Evolutionary conservation across 2,797 vertebrate genomes (phyloP).

Genomic region (Columba guinea): DNA sequence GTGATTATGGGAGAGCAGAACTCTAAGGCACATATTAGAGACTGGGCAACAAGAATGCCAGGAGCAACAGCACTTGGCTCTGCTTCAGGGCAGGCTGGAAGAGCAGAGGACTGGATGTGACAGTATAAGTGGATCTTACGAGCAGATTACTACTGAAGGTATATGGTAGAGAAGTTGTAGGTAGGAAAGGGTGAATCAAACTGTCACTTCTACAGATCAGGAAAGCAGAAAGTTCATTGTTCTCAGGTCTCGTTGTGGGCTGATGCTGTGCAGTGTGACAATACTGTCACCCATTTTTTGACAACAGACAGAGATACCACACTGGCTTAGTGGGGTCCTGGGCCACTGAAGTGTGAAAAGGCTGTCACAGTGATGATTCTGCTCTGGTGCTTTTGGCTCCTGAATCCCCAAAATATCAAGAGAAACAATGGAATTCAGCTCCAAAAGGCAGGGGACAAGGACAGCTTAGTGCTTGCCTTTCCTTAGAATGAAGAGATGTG

Average conservation of each 20-base stretch:
- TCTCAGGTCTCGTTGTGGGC: neutral
- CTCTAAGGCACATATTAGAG: neutral
- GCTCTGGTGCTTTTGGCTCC: neutral
- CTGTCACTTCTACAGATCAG: neutral
- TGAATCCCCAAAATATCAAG: neutral
- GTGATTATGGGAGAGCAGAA: neutral
- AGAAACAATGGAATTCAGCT: neutral
- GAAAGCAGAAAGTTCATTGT: neutral
- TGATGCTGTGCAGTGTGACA: neutral
- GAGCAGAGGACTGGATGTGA: neutral
- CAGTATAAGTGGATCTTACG: neutral
- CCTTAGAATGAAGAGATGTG: neutral
- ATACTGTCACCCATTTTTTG: neutral
- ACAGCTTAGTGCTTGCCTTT: neutral
- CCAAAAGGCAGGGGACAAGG: neutral
- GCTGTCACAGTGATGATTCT: conserved; percentile 34
- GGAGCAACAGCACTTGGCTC: neutral
- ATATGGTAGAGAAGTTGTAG: neutral
- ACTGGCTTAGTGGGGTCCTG: neutral
- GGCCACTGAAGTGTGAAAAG: conserved; percentile 9
- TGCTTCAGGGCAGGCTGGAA: neutral
- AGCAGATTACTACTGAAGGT: neutral
- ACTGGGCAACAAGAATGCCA: neutral
- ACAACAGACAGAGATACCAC: neutral
- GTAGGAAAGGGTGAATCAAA: neutral